A percentile compares a stretch with the other conserved stretches of the same genome.
phyloP scores from a whole-genome alignment of 37 sponge, comb jelly and placozoan genomes.

The Corticium candelabrum region DNA sequence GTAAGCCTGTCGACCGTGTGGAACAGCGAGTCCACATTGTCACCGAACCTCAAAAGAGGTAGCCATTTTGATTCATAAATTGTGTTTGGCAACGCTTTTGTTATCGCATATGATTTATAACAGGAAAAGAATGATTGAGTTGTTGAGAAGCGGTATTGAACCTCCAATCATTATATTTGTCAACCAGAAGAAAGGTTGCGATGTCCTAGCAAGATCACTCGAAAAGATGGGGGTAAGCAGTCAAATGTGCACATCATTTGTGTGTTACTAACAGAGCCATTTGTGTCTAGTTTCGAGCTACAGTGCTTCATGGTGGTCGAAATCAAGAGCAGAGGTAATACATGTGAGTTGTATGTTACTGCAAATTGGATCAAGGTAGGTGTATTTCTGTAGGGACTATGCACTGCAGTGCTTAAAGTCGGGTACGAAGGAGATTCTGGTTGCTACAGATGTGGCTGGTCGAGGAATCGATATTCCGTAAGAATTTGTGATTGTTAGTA shows the following conservation, averaged over 20 bases:
- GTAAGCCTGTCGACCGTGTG: constrained; percentile 74
- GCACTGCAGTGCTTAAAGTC: constrained; percentile 83
- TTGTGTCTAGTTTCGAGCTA: constrained; percentile 26
- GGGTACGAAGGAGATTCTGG: constrained; percentile 91
- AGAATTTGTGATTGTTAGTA: background rate
- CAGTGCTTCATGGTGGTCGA: constrained; percentile 85
- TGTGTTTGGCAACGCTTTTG: constrained; percentile 2
- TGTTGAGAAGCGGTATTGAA: constrained; percentile 68
- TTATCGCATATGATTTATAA: background rate
- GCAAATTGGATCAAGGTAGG: background rate
- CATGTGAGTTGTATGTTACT: background rate
- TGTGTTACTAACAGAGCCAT: background rate
- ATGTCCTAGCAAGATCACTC: constrained; percentile 87
- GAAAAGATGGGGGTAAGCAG: constrained; percentile 89
- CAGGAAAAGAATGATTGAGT: constrained; percentile 50
- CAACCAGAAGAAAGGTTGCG: constrained; percentile 97
- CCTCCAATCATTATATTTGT: constrained; percentile 98
- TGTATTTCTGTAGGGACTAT: constrained; percentile 47
- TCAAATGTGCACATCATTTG: background rate
- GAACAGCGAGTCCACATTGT: constrained; percentile 84
- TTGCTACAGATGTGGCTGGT: constrained; percentile 99
- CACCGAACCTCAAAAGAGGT: constrained; percentile 64
- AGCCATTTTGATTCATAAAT: background rate
- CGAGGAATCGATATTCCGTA: constrained; percentile 94
- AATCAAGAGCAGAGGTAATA: constrained; percentile 88